Conservation (phyloP, 1,140 invertebrate species). For the Philotrypesis tridentata region DNA sequence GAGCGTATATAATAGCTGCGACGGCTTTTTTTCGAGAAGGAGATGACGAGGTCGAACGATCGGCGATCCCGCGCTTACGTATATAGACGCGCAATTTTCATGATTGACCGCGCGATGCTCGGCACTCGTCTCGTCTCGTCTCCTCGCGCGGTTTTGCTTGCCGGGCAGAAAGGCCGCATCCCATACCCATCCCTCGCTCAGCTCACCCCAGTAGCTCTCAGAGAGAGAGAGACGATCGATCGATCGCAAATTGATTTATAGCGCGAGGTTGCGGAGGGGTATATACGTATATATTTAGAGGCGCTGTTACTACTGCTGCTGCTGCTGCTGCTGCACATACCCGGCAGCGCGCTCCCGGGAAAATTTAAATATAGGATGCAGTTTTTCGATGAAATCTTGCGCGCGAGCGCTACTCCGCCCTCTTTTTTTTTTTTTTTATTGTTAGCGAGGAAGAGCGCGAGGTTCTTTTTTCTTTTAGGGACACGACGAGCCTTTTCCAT, state of each 20-base stretch:
- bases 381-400: neutral
- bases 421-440: neutral
- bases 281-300: neutral
- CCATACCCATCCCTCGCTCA: no score
- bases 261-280: neutral
- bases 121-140: no score
- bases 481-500: neutral
- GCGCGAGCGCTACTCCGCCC: neutral
- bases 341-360: no score
- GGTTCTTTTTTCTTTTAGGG: neutral
- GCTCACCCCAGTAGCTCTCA: no score
- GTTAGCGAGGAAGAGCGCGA: neutral
- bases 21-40: neutral
- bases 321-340: no score
- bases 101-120: neutral
- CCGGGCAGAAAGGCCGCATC: no score
- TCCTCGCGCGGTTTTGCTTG: no score
- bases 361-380: conserved; percentile 30
- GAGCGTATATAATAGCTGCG: no score
- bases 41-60: conserved; percentile 12
- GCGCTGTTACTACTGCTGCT: no score
- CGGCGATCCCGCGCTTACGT: no score
- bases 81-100: neutral
- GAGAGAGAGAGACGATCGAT: neutral
- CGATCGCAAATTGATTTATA: conserved; percentile 22